These are phyloP conservation scores for Rhagologus leucostigma DNA, from an alignment of 2,113 vertebrate species.

Conservation along the genomic window DNA sequence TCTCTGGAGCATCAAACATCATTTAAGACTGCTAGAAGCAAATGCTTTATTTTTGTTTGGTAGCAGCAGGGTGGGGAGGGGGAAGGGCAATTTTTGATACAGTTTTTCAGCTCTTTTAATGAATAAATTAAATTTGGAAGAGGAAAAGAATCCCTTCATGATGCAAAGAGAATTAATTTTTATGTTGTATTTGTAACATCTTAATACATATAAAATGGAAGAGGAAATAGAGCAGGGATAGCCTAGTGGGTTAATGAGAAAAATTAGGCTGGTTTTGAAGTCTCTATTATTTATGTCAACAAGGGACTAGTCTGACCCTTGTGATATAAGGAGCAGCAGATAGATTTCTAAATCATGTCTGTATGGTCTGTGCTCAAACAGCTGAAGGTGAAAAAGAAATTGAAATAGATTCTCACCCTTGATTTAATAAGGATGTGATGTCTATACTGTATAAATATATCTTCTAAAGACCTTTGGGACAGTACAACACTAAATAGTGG, in stretches of 20 bases:
- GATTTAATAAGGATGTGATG: not conserved
- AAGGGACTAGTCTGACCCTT: not conserved
- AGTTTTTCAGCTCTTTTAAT: not conserved
- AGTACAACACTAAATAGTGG: not conserved
- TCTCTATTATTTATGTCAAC: not conserved
- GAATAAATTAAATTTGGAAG: not conserved
- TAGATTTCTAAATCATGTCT: not conserved
- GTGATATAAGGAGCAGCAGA: not conserved
- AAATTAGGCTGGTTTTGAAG: not conserved
- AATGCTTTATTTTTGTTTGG: conserved; percentile 22
- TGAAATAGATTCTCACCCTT: not conserved
- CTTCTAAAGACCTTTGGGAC: conserved; percentile 4
- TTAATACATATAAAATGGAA: not conserved
- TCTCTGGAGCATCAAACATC: conserved; percentile 49
- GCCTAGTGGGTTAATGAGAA: not conserved
- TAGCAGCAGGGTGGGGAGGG: accelerated
- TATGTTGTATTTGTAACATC: not conserved
- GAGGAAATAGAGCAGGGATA: not conserved
- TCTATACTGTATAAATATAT: not conserved
- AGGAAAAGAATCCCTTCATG: not conserved
- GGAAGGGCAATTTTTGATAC: not conserved
- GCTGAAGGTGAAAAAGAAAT: not conserved
- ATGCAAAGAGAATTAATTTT: not conserved
- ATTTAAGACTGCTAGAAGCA: conserved; percentile 32
- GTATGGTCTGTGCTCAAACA: not conserved